Conservation (phyloP, 1,140 invertebrate genomes). For the Pantala flavescens region DNA sequence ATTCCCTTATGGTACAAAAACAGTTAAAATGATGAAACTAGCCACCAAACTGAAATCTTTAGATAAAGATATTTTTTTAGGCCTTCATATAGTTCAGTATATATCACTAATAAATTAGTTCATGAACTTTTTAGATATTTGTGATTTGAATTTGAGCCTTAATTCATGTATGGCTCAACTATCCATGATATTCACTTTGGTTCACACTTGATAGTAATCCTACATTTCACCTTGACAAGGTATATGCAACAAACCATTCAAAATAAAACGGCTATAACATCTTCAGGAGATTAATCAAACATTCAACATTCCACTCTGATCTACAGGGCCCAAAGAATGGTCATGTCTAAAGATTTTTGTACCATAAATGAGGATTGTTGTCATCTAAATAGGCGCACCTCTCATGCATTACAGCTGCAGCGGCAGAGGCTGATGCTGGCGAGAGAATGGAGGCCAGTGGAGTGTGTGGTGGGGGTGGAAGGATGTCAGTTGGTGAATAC, state of each 20-base stretch:
- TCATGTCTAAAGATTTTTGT: background rate
- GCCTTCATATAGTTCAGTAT: too few relatives aligned
- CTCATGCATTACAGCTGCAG: slow-evolving; percentile 46
- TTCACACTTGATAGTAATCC: too few relatives aligned
- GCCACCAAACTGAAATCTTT: too few relatives aligned
- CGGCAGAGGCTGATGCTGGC: background rate
- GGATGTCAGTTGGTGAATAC: slow-evolving; percentile 41
- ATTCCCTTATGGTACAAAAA: too few relatives aligned
- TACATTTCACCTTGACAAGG: too few relatives aligned
- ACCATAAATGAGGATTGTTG: background rate
- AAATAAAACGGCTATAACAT: background rate
- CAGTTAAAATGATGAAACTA: too few relatives aligned
- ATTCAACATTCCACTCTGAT: background rate
- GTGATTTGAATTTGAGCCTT: too few relatives aligned
- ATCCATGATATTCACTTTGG: too few relatives aligned
- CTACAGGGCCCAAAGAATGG: background rate
- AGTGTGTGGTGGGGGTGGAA: slow-evolving; percentile 25
- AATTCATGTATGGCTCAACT: too few relatives aligned
- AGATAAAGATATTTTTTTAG: too few relatives aligned
- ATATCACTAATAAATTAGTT: too few relatives aligned
- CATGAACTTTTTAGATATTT: too few relatives aligned
- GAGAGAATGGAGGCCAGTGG: slow-evolving; percentile 12
- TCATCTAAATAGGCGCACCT: slow-evolving; percentile 32
- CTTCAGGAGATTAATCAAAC: background rate
- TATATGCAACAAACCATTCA: background rate